Percentiles rank a stretch among this genome's conserved stretches.
These are phyloP conservation scores for Lithosia quadra DNA, from an alignment of 2,888 invertebrate species.

Conservation along the genomic window DNA sequence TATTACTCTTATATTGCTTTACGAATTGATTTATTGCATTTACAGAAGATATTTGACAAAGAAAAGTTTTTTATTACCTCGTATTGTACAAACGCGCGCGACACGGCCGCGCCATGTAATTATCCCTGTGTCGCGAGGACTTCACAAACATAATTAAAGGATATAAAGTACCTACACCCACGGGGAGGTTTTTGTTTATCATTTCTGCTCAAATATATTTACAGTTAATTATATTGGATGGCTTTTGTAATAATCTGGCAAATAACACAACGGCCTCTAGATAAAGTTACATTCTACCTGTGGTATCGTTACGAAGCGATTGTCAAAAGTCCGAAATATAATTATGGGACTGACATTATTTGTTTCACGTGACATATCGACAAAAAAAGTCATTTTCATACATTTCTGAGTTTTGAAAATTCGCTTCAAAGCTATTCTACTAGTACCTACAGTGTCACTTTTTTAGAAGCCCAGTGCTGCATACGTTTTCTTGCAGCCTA, in stretches of 20 bases:
- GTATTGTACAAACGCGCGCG: background rate
- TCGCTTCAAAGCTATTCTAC: too few species aligned
- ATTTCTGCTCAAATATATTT: constrained; percentile 4
- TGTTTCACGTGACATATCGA: too few species aligned
- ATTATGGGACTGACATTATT: too few species aligned
- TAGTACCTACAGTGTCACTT: too few species aligned
- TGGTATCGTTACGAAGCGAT: too few species aligned
- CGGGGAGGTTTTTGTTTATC: background rate
- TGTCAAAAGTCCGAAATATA: too few species aligned
- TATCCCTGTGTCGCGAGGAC: background rate
- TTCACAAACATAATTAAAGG: background rate
- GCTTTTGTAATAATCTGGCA: background rate
- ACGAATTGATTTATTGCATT: background rate
- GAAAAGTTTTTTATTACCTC: background rate
- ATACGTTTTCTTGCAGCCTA: too few species aligned
- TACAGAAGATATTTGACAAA: background rate
- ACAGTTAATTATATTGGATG: background rate
- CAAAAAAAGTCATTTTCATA: too few species aligned
- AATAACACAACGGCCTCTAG: too few species aligned
- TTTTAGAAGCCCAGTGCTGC: too few species aligned
- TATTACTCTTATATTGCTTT: background rate
- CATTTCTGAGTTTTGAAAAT: too few species aligned
- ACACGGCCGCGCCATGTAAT: background rate
- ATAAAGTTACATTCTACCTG: too few species aligned
- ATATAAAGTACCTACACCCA: background rate